phyloP scores from a whole-genome alignment of 1,140 invertebrate genomes.

The Drosophila pectinifera region DNA sequence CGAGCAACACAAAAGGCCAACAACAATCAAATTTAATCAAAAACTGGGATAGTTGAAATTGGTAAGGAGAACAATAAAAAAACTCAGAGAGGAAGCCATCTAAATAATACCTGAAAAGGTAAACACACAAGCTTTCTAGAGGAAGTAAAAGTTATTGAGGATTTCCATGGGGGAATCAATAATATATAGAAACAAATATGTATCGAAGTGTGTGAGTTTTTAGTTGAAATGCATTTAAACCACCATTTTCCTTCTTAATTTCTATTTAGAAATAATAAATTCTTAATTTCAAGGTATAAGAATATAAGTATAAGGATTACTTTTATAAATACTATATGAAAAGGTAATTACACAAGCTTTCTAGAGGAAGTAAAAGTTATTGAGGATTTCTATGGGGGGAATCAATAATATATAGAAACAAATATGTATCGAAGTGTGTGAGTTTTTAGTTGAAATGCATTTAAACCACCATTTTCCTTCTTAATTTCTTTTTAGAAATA shows the following conservation, averaged over 20 bases:
- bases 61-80: background rate
- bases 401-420: too few species aligned
- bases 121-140: slow-evolving; percentile 18
- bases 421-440: too few species aligned
- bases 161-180: background rate
- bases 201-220: too few species aligned
- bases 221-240: background rate
- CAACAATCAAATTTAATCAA: slow-evolving; percentile 55
- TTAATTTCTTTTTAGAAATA: too few species aligned
- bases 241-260: too few species aligned
- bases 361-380: slow-evolving; percentile 23
- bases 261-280: too few species aligned
- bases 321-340: background rate
- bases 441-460: too few species aligned
- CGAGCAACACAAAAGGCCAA: slow-evolving; percentile 30
- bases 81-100: background rate
- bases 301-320: too few species aligned
- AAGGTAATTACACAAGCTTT: slow-evolving; percentile 13
- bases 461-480: too few species aligned
- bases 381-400: background rate
- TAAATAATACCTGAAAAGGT: slow-evolving; percentile 6
- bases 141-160: slow-evolving; percentile 16
- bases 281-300: too few species aligned
- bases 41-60: slow-evolving; percentile 43
- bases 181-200: background rate